Evolutionary conservation across 2,888 invertebrate genomes (phyloP), one percentile per base, ranked within the genome.

Genomic region (Ophion ventricosus): DNA sequence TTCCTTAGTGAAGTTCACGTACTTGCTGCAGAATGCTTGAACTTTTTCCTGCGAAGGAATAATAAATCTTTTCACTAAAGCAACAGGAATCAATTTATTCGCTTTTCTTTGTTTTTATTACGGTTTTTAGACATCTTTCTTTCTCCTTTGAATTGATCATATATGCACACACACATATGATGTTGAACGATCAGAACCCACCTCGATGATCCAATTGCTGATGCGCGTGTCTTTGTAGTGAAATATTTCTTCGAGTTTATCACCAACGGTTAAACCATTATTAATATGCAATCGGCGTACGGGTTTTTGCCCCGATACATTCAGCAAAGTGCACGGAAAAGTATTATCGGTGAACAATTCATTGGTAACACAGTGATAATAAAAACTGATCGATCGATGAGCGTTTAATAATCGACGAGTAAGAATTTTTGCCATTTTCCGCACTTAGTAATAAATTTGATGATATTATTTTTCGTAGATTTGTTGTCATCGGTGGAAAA

Each of bases 181-280:
- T 26, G 26, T 26, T 17, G 17, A 35, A 17, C 17, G 57, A 8
- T 49, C 7, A 8, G 17, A 75, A 84, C 85, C 87, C 88, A 93
- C 93, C 92, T 93, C 93, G 40, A 93, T 87, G 64, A 93, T 92
- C 93, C 93, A 93, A 83, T 91, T 93, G 84, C 92, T 93, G 26
- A 92, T 90, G 43, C 90, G 89, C 23, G 90, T 91, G 49, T 91
- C 89, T 87, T 90, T 92, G 67, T 91, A 91, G 70, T 89, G 87
- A 80, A 93, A 92, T 80, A 93, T 90, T 78, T 92, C 91, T 35
- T 88, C 85, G n/a, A 93, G 86, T 67, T 90, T 87, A 49, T 91
- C 87, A n/a, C 88, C 81, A 40, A 89, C 86, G 2, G 77, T 56
- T 4, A 25, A 77, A 59, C 61, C 14, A 54, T 63, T 57, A 8